phyloP scores from a whole-genome alignment of 2,113 vertebrate species.

The Pavo muticus region DNA sequence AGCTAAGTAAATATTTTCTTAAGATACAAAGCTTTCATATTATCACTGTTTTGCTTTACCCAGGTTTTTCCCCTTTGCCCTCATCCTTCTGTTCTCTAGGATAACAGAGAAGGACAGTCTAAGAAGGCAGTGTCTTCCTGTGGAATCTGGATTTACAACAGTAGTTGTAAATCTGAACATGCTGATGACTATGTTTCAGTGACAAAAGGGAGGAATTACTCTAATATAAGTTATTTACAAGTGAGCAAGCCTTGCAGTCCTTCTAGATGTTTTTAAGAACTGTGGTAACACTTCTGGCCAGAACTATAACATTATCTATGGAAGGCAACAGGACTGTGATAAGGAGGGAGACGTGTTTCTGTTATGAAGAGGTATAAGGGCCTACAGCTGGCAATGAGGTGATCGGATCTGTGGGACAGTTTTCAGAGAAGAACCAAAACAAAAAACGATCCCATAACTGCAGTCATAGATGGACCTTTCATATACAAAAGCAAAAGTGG shows the following conservation, averaged over 20 bases:
- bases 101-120: background rate
- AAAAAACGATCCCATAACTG: background rate
- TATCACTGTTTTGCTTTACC: background rate
- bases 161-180: background rate
- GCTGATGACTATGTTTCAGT: background rate
- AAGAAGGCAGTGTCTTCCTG: background rate
- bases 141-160: background rate
- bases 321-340: background rate
- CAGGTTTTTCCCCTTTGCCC: background rate
- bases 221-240: background rate
- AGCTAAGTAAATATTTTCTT: background rate
- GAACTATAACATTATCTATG: background rate
- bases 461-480: background rate
- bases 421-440: background rate
- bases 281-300: background rate
- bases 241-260: background rate
- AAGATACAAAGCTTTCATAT: background rate
- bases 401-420: background rate
- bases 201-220: background rate
- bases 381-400: background rate
- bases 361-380: background rate
- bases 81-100: background rate
- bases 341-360: background rate
- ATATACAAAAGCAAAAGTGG: background rate
- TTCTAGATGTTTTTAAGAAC: background rate